Percentiles rank a stretch among this genome's conserved stretches.
Conservation (phyloP, 2,888 invertebrate genomes). For the Conomelus anceps region DNA sequence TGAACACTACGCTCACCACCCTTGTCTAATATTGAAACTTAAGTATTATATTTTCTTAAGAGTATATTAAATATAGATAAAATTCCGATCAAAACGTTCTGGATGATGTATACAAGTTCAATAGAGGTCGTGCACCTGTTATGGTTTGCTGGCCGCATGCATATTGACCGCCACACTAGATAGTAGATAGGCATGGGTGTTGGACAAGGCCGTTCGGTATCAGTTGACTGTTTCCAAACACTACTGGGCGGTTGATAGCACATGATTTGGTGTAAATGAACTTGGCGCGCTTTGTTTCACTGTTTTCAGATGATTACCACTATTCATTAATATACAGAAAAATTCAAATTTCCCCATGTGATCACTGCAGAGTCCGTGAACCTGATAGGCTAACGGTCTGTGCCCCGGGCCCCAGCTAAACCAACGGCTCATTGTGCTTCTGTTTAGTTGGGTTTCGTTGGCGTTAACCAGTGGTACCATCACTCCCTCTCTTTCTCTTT, state of each 20-base stretch:
- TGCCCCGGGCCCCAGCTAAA: not conserved
- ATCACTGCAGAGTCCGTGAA: not conserved
- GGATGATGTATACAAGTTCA: not conserved
- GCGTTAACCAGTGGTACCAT: not conserved
- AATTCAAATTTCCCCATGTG: not conserved
- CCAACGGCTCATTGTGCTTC: not conserved
- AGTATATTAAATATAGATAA: not conserved
- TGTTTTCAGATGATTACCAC: not conserved
- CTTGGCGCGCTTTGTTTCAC: not conserved
- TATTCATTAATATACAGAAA: not conserved
- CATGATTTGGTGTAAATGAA: not conserved
- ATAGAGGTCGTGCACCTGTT: not conserved
- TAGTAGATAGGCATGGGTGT: not conserved
- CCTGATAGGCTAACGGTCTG: not conserved
- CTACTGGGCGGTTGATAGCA: not conserved
- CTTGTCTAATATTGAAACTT: too few relatives aligned
- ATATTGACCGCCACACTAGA: not conserved
- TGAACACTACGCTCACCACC: too few relatives aligned
- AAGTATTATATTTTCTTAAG: too few relatives aligned
- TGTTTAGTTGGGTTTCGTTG: not conserved
- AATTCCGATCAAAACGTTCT: not conserved
- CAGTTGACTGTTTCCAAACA: not conserved
- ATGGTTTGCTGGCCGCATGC: not conserved
- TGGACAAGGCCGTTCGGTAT: not conserved
- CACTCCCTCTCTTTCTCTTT: not conserved